Evolutionary conservation across 2,113 vertebrate genomes (phyloP), one percentile per base, ranked within the genome.

Genomic region (Prionailurus bengalensis): DNA sequence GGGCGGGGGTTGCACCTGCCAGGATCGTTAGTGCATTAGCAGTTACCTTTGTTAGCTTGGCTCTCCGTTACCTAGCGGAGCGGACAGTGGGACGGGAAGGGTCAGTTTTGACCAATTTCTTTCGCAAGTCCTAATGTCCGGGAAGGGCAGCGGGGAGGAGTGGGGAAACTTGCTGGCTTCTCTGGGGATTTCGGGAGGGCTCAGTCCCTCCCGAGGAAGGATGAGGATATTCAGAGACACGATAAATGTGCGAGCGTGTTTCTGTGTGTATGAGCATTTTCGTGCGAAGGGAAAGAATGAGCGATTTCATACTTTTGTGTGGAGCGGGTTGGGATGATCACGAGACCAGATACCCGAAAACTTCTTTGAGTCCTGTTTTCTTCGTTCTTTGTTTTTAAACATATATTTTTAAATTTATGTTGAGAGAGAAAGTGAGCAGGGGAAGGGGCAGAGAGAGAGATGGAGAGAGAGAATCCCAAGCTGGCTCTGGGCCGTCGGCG

Each of bases 1-100:
- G 45, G 7, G 45, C 7, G 45, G 7, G 45, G 45, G 45, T 45
- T 45, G 45, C 45, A 92, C 61, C 82, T 80, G 78, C 79, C 84
- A 68, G 48, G 31, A 86, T 93, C 89, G 80, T 94, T 63, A 86
- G 79, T 82, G 78, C 39, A 97, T 95, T 89, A 68, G 91, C 27
- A 25, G 96, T 95, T 96, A 89, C 55, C 65, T 97, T 97, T 89
- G 96, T 96, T 97, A 63, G 78, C 65, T 93, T 55, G 68, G 14
- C 61, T 91, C 31, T 1, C 84, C 55, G 4, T 84, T 94, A 81
- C 45, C 45, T 92, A 73, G 91, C 29, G 36, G 91, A 96, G 31
- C 73, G 65, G 73, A 87, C 93, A 65, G 13, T n/a, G n/a, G 84
- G 58, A 4, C 66, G 10, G 33, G 31, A 82, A 65, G 84, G 79